phyloP scores from a whole-genome alignment of 2,888 invertebrate genomes.

The Eumerus sabulonum region DNA sequence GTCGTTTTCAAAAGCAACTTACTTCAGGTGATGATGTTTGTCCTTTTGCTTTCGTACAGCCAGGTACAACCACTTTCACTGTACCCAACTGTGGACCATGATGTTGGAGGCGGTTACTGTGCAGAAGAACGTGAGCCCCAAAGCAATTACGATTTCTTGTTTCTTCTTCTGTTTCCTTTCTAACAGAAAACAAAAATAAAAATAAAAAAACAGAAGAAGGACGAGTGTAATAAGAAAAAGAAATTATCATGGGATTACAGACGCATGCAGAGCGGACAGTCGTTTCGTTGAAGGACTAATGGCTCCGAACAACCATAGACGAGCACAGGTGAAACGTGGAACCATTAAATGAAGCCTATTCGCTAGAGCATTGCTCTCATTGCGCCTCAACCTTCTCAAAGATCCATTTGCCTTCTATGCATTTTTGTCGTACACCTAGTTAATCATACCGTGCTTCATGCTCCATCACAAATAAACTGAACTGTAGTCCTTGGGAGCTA shows the following conservation, averaged over 20 bases:
- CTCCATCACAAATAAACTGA: slow-evolving; percentile 40
- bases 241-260: slow-evolving; percentile 42
- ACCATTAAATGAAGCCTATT: slow-evolving; percentile 24
- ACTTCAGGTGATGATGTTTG: slow-evolving; percentile 67
- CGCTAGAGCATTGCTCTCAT: slow-evolving; percentile 31
- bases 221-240: too few species aligned
- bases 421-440: slow-evolving; percentile 38
- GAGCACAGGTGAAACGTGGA: slow-evolving; percentile 19
- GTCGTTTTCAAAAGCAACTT: slow-evolving; percentile 49
- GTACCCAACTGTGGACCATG: slow-evolving; percentile 3
- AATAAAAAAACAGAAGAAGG: too few species aligned
- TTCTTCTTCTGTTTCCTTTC: slow-evolving; percentile 13
- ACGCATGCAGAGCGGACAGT: slow-evolving; percentile 21
- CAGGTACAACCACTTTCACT: background rate
- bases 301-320: slow-evolving; percentile 10
- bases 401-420: slow-evolving; percentile 53
- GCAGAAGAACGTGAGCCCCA: slow-evolving; percentile 63
- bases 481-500: slow-evolving; percentile 17
- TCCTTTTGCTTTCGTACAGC: slow-evolving; percentile 23
- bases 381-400: slow-evolving; percentile 32
- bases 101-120: slow-evolving; percentile 39
- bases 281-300: slow-evolving; percentile 49
- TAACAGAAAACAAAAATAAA: too few species aligned
- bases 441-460: too few species aligned
- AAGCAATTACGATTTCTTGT: slow-evolving; percentile 65